phyloP scores from a whole-genome alignment of 2,797 vertebrate genomes.

The Clarias laeviceps region DNA sequence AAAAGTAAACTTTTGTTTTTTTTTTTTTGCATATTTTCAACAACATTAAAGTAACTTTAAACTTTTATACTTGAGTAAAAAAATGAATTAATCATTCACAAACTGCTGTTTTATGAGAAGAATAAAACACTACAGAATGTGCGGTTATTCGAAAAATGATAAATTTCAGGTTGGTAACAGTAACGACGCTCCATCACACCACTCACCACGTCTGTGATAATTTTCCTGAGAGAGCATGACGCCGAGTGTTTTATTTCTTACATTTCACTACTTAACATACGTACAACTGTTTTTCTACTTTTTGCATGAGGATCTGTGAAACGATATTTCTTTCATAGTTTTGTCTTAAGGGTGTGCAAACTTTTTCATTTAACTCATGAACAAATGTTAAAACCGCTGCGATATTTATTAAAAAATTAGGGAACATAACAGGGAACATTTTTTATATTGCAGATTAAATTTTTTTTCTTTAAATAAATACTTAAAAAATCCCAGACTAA shows the following conservation, averaged over 20 bases:
- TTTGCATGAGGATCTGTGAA: background rate
- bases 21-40: background rate
- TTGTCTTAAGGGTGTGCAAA: background rate
- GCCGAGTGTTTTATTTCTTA: background rate
- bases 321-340: background rate
- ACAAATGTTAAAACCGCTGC: background rate
- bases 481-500: background rate
- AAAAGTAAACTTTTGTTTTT: background rate
- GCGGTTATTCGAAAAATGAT: background rate
- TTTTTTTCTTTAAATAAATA: background rate
- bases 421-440: background rate
- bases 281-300: background rate
- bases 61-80: too few species aligned
- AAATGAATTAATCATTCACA: background rate
- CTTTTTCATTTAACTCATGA: background rate
- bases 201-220: background rate
- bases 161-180: background rate
- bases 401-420: background rate
- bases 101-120: background rate
- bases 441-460: background rate
- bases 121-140: background rate
- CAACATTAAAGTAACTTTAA: background rate
- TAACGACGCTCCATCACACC: background rate
- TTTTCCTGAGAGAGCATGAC: background rate
- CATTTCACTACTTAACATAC: background rate